These are phyloP conservation scores for Chelon auratus DNA, from an alignment of 2,797 vertebrate species.

Conservation along the genomic window DNA sequence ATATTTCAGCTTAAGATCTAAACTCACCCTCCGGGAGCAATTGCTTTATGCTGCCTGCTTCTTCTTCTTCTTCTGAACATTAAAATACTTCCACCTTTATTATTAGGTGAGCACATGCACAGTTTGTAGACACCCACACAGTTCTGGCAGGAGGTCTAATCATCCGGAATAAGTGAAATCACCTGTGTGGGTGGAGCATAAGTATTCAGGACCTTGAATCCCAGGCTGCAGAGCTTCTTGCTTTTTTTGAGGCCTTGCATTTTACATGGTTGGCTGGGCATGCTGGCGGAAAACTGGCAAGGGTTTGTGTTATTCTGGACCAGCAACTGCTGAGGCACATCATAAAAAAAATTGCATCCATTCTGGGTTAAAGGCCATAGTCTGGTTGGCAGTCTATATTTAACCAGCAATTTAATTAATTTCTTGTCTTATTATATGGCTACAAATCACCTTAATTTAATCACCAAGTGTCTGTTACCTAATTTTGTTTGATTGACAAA, in stretches of 20 bases:
- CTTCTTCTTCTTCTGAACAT: too few relatives aligned
- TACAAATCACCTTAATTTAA: not conserved
- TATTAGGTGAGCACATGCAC: not conserved
- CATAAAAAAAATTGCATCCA: constrained; percentile 22
- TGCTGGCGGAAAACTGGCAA: constrained; percentile 1
- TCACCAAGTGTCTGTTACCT: not conserved
- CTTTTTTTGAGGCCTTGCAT: not conserved
- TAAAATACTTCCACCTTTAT: not conserved
- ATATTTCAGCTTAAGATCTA: too few relatives aligned
- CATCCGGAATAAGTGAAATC: constrained; percentile 15
- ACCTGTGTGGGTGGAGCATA: constrained; percentile 15
- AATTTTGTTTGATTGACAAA: not conserved
- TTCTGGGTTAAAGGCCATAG: not conserved
- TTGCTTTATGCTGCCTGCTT: not conserved
- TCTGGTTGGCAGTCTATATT: not conserved
- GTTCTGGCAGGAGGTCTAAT: constrained; percentile 6
- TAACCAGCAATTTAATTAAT: not conserved
- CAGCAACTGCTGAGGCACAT: constrained; percentile 7
- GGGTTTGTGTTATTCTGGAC: constrained; percentile 5
- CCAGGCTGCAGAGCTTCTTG: not conserved
- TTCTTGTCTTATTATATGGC: not conserved
- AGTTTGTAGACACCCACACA: not conserved
- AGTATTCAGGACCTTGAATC: not conserved
- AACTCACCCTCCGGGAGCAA: too few relatives aligned
- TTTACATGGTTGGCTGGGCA: constrained; percentile 16